phyloP scores from a whole-genome alignment of 1,140 invertebrate species.

The Apis cerana region DNA sequence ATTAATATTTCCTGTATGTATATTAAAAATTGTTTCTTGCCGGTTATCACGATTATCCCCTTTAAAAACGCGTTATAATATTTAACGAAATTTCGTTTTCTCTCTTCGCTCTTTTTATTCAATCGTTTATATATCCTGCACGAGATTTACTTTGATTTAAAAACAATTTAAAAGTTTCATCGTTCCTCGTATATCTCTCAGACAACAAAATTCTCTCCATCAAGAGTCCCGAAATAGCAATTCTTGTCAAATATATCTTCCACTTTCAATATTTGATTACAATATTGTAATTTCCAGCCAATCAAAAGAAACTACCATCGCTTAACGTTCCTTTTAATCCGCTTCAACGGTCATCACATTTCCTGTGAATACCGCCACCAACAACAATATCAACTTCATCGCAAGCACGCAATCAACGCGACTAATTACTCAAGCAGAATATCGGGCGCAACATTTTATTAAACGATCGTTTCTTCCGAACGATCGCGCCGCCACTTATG shows the following conservation, averaged over 20 bases:
- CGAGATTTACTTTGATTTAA: neutral
- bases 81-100: conserved; percentile 11
- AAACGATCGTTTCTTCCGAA: conserved; percentile 26
- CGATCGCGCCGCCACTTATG: neutral
- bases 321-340: neutral
- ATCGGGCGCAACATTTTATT: conserved; percentile 23
- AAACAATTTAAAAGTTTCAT: neutral
- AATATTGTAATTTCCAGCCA: too few species aligned
- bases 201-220: too few species aligned
- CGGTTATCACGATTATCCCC: neutral
- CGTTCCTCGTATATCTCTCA: too few species aligned
- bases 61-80: neutral
- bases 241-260: too few species aligned
- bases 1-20: conserved; percentile 38
- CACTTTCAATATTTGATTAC: neutral
- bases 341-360: neutral
- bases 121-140: neutral
- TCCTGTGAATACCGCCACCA: neutral
- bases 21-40: conserved; percentile 25
- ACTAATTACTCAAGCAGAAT: conserved; percentile 23
- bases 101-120: neutral
- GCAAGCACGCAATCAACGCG: neutral
- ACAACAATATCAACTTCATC: neutral
- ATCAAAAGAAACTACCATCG: too few species aligned
- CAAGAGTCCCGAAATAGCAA: too few species aligned